These are phyloP conservation scores for Hemicentrotus pulcherrimus DNA, from an alignment of 35 echinoderm and acorn worm species.

Conservation along the genomic window DNA sequence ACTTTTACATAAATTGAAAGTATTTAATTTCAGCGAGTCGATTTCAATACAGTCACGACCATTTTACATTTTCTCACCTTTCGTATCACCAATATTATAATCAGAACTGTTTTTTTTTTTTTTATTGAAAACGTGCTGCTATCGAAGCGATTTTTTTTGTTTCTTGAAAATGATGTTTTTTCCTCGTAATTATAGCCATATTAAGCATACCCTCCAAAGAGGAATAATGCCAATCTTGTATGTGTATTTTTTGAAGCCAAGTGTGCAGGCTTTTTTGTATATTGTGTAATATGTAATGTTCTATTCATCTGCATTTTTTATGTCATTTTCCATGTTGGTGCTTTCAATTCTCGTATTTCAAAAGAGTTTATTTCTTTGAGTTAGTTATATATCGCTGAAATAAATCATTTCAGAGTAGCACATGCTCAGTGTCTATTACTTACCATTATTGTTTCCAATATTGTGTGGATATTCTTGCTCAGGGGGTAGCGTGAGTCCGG, in stretches of 20 bases:
- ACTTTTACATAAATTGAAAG: too few relatives aligned
- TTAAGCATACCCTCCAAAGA: neutral
- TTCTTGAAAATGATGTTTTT: neutral
- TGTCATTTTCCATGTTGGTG: neutral
- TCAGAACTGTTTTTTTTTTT: too few relatives aligned
- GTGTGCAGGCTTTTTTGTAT: neutral
- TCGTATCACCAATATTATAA: too few relatives aligned
- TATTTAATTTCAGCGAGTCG: too few relatives aligned
- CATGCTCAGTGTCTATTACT: too few relatives aligned
- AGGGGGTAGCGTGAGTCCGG: too few relatives aligned
- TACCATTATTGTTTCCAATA: too few relatives aligned
- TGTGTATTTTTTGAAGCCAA: neutral
- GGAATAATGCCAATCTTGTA: neutral
- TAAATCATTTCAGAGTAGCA: neutral
- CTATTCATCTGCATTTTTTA: neutral
- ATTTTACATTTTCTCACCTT: too few relatives aligned
- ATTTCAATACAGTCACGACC: too few relatives aligned
- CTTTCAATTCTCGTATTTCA: neutral
- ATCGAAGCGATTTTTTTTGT: too few relatives aligned
- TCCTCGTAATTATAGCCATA: neutral
- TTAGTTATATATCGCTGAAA: neutral
- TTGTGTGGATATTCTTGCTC: too few relatives aligned
- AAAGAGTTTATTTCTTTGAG: conserved; percentile 4
- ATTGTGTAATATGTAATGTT: neutral
- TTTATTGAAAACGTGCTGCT: too few relatives aligned